Evolutionary conservation across 2,888 invertebrate species (phyloP).

Genomic region (Sinopyrophorus schimmeli): DNA sequence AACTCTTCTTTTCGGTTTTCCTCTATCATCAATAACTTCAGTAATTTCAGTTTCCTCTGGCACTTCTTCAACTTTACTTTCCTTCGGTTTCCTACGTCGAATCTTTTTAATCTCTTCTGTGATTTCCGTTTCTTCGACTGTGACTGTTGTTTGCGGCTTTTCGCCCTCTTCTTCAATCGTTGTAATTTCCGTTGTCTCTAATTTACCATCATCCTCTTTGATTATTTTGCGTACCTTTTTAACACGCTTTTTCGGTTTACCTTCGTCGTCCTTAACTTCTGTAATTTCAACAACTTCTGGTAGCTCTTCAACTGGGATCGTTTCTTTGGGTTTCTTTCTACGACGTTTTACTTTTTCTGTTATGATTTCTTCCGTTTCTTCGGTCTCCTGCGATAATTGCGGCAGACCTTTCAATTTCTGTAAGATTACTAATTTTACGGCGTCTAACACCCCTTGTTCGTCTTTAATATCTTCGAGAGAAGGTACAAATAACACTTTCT

Average conservation of each 20-base stretch:
- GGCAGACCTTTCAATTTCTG: constrained; percentile 19
- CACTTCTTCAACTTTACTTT: constrained; percentile 25
- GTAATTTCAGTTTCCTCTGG: constrained; percentile 38
- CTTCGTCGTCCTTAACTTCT: constrained; percentile 34
- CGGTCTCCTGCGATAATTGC: constrained; percentile 39
- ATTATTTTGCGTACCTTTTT: constrained; percentile 40
- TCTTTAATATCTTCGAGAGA: constrained; percentile 36
- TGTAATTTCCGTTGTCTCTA: constrained; percentile 52
- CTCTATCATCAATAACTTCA: constrained; percentile 19
- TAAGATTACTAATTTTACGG: constrained; percentile 36
- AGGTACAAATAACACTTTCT: constrained; percentile 2
- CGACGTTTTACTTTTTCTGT: constrained; percentile 29
- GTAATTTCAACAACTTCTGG: constrained; percentile 36
- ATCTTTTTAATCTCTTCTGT: constrained; percentile 35
- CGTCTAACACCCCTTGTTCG: constrained; percentile 44
- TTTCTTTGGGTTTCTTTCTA: constrained; percentile 35
- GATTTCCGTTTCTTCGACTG: constrained; percentile 44
- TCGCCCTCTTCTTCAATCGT: constrained; percentile 50
- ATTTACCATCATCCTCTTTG: constrained; percentile 42
- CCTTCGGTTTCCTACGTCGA: constrained; percentile 22
- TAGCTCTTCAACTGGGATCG: constrained; percentile 36
- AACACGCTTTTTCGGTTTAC: constrained; percentile 35
- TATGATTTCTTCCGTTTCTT: constrained; percentile 40
- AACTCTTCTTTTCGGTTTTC: constrained; percentile 39
- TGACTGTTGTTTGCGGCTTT: constrained; percentile 47